Evolutionary conservation across 2,797 vertebrate species (phyloP).

Genomic region (Sarcophilus harrisii): DNA sequence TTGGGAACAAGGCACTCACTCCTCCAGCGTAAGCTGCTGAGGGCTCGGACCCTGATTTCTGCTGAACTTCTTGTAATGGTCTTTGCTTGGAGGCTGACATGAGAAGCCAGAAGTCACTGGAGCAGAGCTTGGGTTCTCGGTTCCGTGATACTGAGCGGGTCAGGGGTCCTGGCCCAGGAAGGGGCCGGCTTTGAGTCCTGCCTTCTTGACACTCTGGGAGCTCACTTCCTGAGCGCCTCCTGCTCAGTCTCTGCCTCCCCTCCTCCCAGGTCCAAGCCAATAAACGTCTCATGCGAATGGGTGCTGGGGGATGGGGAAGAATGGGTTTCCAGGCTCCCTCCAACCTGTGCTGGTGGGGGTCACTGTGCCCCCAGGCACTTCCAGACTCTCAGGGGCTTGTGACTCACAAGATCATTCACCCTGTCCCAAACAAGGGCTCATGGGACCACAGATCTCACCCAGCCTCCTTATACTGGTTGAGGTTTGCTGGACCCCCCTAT

Average conservation of each 20-base stretch:
- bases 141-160: not conserved
- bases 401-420: not conserved
- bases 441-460: not conserved
- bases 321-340: not conserved
- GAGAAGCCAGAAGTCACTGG: not conserved
- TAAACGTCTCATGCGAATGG: not conserved
- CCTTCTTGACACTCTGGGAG: not conserved
- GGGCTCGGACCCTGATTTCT: not conserved
- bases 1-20: too few species aligned
- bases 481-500: not conserved
- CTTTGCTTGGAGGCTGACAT: not conserved
- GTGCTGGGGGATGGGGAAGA: not conserved
- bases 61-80: not conserved
- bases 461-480: not conserved
- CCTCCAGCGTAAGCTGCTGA: too few species aligned
- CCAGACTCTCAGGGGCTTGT: not conserved
- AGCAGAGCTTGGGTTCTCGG: not conserved
- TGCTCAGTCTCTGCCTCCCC: not conserved
- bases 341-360: not conserved
- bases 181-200: not conserved
- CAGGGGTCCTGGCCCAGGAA: too few species aligned
- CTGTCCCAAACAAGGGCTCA: not conserved
- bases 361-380: not conserved
- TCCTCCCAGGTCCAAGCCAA: not conserved
- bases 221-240: fast-evolving